A percentile compares a stretch with the other conserved stretches of the same genome.
Conservation (phyloP, 2,113 vertebrate genomes). For the Otis tarda region DNA sequence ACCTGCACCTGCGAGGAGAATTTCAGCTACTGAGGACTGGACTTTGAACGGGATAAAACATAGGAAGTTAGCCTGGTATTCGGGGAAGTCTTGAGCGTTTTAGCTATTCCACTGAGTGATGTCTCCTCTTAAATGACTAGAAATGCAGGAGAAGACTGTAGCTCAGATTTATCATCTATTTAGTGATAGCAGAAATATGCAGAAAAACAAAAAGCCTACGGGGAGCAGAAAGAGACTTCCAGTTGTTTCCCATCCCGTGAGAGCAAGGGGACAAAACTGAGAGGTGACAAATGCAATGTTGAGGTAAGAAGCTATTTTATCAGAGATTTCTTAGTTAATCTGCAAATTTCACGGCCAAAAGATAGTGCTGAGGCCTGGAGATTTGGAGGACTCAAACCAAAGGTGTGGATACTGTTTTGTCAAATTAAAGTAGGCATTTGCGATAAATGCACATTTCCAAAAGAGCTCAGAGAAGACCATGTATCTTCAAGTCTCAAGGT, state of each 20-base stretch:
- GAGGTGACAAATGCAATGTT: not conserved
- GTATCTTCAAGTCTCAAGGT: not conserved
- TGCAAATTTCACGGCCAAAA: not conserved
- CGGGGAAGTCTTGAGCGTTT: not conserved
- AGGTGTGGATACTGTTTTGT: not conserved
- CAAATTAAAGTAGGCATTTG: not conserved
- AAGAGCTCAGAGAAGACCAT: not conserved
- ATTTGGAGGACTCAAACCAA: not conserved
- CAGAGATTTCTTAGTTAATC: not conserved
- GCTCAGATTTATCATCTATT: not conserved
- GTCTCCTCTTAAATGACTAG: not conserved
- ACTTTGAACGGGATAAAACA: not conserved
- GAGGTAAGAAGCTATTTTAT: not conserved
- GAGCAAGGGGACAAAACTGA: not conserved
- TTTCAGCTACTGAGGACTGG: not conserved
- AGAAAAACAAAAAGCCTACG: not conserved
- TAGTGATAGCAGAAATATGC: not conserved
- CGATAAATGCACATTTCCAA: not conserved
- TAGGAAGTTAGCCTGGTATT: not conserved
- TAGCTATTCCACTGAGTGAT: not conserved
- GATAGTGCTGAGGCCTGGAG: not conserved
- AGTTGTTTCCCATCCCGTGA: not conserved
- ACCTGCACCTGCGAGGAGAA: not conserved
- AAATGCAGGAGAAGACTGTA: not conserved
- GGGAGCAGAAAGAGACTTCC: not conserved